Evolutionary conservation across 2,113 vertebrate species (phyloP).

Genomic region (Pituophis catenifer): DNA sequence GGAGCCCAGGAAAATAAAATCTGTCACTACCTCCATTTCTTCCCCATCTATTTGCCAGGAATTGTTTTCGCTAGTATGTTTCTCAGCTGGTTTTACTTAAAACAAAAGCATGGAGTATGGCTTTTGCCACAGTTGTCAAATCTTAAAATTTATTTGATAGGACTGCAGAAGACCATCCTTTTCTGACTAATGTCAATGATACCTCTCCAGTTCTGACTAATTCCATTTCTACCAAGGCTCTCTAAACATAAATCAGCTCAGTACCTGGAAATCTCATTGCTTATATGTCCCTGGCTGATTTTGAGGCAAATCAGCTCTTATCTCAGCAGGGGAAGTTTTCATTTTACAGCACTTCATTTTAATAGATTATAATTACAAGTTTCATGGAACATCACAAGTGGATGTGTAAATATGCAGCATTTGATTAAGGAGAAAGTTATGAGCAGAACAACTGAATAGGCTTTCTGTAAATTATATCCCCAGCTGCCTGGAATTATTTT

Average conservation of each 20-base stretch:
- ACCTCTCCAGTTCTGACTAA: background rate
- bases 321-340: constrained; percentile 6
- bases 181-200: background rate
- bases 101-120: background rate
- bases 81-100: background rate
- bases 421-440: constrained; percentile 21
- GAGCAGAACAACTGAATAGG: background rate
- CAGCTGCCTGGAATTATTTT: background rate
- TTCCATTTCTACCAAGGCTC: background rate
- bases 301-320: background rate
- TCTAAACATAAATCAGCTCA: constrained; percentile 3
- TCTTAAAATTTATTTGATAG: background rate
- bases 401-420: background rate
- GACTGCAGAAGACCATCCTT: background rate
- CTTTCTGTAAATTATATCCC: background rate
- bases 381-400: background rate
- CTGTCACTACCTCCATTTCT: too few relatives aligned
- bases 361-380: constrained; percentile 30
- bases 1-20: too few relatives aligned
- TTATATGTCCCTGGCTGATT: background rate
- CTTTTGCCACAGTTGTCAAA: background rate
- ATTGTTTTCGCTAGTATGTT: too few relatives aligned
- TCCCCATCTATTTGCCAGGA: too few relatives aligned
- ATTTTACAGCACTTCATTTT: constrained; percentile 35
- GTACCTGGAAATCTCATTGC: background rate